Evolutionary conservation across 2,888 invertebrate species (phyloP).

Genomic region (Camponotus fellah): DNA sequence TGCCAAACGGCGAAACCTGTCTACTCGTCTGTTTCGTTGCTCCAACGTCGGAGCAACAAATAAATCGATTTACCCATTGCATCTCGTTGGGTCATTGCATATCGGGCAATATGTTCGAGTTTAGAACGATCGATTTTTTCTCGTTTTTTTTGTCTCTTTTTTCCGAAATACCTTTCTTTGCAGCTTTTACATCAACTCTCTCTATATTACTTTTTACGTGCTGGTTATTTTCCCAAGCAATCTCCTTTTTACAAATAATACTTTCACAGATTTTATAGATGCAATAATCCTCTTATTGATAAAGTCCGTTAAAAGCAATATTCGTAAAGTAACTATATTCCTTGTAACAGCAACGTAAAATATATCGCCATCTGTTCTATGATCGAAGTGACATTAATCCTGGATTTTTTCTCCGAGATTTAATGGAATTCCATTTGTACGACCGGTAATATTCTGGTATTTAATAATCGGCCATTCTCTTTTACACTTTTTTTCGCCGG

Average conservation of each 20-base stretch:
- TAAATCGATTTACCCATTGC: constrained; percentile 46
- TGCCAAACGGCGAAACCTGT: constrained; percentile 35
- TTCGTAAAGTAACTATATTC: constrained; percentile 36
- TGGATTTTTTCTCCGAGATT: constrained; percentile 25
- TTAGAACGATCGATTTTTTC: constrained; percentile 19
- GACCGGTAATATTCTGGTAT: constrained; percentile 43
- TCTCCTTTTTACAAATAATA: neutral
- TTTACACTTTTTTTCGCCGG: constrained; percentile 41
- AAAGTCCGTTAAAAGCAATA: neutral
- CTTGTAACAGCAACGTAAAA: constrained; percentile 28
- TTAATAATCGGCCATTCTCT: constrained; percentile 49
- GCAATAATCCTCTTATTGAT: constrained; percentile 28
- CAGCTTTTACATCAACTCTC: neutral
- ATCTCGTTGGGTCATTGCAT: constrained; percentile 35
- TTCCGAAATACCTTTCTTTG: constrained; percentile 7
- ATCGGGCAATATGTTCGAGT: constrained; percentile 2
- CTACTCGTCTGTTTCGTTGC: constrained; percentile 20
- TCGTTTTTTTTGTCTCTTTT: neutral
- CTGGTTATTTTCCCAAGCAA: constrained; percentile 7
- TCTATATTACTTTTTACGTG: constrained; percentile 10
- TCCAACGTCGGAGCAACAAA: constrained; percentile 44
- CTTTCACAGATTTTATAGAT: neutral
- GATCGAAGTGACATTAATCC: constrained; percentile 42
- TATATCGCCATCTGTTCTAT: constrained; percentile 22
- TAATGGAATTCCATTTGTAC: constrained; percentile 49